Base-by-base conservation (phyloP, 2,888 invertebrate species). In the Ectropis crepuscularia region DNA sequence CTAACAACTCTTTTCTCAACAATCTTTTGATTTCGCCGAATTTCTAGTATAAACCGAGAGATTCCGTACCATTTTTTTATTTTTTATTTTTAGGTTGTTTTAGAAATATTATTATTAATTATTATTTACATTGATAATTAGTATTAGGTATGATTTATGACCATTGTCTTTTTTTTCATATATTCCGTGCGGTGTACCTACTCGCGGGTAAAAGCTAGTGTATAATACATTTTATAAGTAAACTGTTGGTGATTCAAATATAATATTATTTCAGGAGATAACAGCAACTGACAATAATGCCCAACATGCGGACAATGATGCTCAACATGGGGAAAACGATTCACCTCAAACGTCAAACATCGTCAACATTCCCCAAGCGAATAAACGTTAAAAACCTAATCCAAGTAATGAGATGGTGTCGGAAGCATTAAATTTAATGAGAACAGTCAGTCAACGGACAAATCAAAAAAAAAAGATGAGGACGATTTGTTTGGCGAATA, bases 361-460 rank as follows among this genome's bases (percentile, higher is more conserved):
- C 53, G n/a, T n/a, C n/a, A n/a, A n/a, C n/a, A 59, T 58, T 63
- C 46, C 49, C 49, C 63, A 48, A 48, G 48, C 48, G 42, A 65
- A 48, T 61, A 65, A 65, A 61, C 61, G 59, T 67, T 47, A 38
- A 50, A 67, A 53, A 67, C 38, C 39, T 42, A 65, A 65, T 61
- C 61, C 46, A 61, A 65, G 42, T 50, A 58, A 61, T 58, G 65
- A 65, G 54, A 58, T 65, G 65, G 50, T 65, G 36, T 61, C 65
- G 38, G 47, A 57, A 57, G 63, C 57, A 42, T 38, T 53, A 38
- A 63, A 57, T 63, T 12, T 63, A 12, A 63, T 57, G 58, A 63
- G 12, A 53, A 38, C 43, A 38, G 53, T 63, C 57, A 42, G 12
- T 11, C 42, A 53, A 42, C 63, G 53, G 16, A 28, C 28, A 57